Percentiles rank a stretch among this genome's conserved stretches.
Evolutionary conservation across 2,888 invertebrate genomes (phyloP).

Genomic region (Poecilobothrus nobilitatus): DNA sequence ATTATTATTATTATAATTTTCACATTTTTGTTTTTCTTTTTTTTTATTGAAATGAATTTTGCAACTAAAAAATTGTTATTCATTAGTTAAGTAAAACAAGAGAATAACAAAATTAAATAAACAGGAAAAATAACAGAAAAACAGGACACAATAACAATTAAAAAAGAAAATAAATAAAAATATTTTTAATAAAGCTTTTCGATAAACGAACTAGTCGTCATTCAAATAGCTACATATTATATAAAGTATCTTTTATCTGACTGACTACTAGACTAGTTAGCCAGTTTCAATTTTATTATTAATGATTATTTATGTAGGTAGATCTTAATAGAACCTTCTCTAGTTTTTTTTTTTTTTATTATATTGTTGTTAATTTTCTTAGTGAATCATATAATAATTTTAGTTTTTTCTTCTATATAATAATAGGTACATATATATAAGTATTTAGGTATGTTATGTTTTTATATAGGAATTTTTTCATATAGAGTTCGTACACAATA

Average conservation of each 20-base stretch:
- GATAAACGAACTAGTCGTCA: not conserved
- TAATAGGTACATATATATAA: too few species aligned
- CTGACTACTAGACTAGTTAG: too few species aligned
- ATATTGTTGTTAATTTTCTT: too few species aligned
- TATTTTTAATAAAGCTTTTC: not conserved
- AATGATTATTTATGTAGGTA: not conserved
- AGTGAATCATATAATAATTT: too few species aligned
- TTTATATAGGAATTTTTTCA: too few species aligned
- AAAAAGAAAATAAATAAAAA: not conserved
- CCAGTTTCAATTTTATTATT: not conserved
- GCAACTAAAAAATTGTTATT: constrained; percentile 4
- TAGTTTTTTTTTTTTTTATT: too few species aligned
- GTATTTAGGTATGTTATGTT: too few species aligned
- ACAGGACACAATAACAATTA: not conserved
- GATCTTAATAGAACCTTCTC: not conserved
- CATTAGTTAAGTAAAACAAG: not conserved
- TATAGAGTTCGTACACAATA: too few species aligned
- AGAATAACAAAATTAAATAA: not conserved
- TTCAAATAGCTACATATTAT: not conserved
- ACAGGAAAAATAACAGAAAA: not conserved
- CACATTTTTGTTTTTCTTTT: too few species aligned
- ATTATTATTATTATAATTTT: not conserved
- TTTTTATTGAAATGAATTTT: not conserved
- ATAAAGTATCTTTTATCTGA: too few species aligned
- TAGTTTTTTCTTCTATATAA: too few species aligned